These are phyloP conservation scores for Micropoecilia bifurca DNA, from an alignment of 2,797 vertebrate species.

Conservation along the genomic window DNA sequence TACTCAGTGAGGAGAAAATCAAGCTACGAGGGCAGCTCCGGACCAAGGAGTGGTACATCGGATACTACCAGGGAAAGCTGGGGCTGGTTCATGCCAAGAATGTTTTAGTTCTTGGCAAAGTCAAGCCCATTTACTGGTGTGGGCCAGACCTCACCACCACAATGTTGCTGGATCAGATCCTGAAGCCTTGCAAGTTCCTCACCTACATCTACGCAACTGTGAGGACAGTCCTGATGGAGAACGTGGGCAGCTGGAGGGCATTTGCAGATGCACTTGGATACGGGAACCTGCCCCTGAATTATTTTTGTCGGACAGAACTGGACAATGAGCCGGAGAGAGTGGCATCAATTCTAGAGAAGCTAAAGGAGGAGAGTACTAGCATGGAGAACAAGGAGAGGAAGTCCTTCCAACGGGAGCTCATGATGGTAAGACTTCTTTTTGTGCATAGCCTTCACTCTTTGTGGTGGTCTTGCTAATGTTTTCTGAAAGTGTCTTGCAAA, in stretches of 20 bases:
- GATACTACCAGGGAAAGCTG: slow-evolving; percentile 93
- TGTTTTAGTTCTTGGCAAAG: slow-evolving; percentile 89
- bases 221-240: slow-evolving; percentile 96
- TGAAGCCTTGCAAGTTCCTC: slow-evolving; percentile 95
- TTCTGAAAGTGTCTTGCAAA: neutral
- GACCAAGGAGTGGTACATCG: slow-evolving; percentile 99
- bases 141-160: slow-evolving; percentile 92
- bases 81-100: slow-evolving; percentile 96
- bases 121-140: slow-evolving; percentile 87
- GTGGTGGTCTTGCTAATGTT: neutral
- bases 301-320: slow-evolving; percentile 91
- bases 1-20: slow-evolving; percentile 96
- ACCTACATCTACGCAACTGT: slow-evolving; percentile 98
- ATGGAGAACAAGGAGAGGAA: slow-evolving; percentile 91
- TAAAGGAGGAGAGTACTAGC: slow-evolving; percentile 96
- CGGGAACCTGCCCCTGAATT: slow-evolving; percentile 86
- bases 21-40: slow-evolving; percentile 92
- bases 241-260: slow-evolving; percentile 91
- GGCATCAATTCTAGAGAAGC: slow-evolving; percentile 94
- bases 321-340: slow-evolving; percentile 94
- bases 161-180: slow-evolving; percentile 91
- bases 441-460: neutral
- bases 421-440: slow-evolving; percentile 85
- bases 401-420: slow-evolving; percentile 97
- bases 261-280: slow-evolving; percentile 94